Evolutionary conservation across 2,888 invertebrate genomes (phyloP).

Genomic region (Meloe dianella): DNA sequence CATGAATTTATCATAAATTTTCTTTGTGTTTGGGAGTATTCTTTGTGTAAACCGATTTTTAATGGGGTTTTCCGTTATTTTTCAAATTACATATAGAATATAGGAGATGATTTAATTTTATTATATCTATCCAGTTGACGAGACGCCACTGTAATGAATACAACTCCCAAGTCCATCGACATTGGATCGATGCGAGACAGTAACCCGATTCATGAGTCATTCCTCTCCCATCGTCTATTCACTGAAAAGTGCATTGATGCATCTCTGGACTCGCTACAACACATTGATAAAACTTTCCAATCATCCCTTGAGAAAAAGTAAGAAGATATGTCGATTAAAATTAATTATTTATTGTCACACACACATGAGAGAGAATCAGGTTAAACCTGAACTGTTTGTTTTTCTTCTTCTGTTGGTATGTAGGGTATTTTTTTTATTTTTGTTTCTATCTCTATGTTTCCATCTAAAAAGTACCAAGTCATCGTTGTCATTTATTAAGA

Average conservation of each 20-base stretch:
- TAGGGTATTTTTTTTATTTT: background rate
- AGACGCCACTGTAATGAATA: background rate
- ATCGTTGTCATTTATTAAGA: background rate
- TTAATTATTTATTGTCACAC: no score
- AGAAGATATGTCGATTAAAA: background rate
- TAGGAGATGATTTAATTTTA: no score
- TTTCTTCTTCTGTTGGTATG: background rate
- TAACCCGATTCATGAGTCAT: conserved; percentile 55
- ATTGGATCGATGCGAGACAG: conserved; percentile 53
- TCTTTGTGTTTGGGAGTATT: background rate
- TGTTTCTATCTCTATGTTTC: background rate
- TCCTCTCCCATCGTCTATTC: conserved; percentile 27
- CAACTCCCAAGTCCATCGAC: conserved; percentile 12
- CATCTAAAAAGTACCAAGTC: background rate
- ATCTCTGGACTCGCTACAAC: background rate
- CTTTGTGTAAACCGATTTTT: background rate
- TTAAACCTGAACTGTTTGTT: background rate
- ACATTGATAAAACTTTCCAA: background rate
- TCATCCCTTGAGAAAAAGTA: background rate
- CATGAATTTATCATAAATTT: no score
- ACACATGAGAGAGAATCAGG: no score
- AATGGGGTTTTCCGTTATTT: no score
- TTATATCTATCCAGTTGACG: no score
- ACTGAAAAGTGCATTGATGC: background rate
- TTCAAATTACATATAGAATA: no score